Evolutionary conservation across 2,888 invertebrate species (phyloP), one percentile per base, ranked within the genome.

Genomic region (Cyaniris semiargus): DNA sequence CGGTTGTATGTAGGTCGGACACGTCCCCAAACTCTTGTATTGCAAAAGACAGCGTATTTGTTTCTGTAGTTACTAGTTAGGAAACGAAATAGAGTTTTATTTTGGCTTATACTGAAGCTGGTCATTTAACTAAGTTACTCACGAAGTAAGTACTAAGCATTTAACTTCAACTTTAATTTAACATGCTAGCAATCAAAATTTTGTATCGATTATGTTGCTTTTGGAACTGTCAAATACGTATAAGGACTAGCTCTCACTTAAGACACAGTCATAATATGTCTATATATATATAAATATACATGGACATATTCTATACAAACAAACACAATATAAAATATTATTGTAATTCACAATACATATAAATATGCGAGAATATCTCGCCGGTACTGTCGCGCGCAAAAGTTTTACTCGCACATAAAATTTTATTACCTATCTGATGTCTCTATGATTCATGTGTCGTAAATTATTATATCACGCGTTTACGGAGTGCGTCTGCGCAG

Each of bases 11-110:
- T 89, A 86, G 88, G 85, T 85, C 87, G 90, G 90, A 90, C 89
- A 85, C 84, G 86, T 85, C 88, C 90, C 92, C 92, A 92, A 89
- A 88, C 84, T 90, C 91, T 92, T 92, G 91, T 92, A 90, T 85
- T 80, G 81, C 83, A 82, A 44, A 83, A 85, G 86, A 86, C 84
- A 87, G 18, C 48, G 53, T 86, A 85, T 87, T 89, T 86, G 89
- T 88, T 89, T 89, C 88, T 86, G 84, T 81, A 83, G 82, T 66
- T 66, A 66, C 84, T 81, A 83, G 82, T 31, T 66, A 66, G 66
- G 66, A 66, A 31, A 66, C 15, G 23, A 60, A 23, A 60, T 60
- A 60, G 60, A 13, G 58, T 27, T 66, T 66, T 31, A 6, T 21
- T 72, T 5, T 23, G 18, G 74, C 74, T 53, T 74, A 53, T 48